Percentiles rank a stretch among this genome's conserved stretches.
Conservation (phyloP, 2,888 invertebrate genomes). For the Latheticus oryzae region DNA sequence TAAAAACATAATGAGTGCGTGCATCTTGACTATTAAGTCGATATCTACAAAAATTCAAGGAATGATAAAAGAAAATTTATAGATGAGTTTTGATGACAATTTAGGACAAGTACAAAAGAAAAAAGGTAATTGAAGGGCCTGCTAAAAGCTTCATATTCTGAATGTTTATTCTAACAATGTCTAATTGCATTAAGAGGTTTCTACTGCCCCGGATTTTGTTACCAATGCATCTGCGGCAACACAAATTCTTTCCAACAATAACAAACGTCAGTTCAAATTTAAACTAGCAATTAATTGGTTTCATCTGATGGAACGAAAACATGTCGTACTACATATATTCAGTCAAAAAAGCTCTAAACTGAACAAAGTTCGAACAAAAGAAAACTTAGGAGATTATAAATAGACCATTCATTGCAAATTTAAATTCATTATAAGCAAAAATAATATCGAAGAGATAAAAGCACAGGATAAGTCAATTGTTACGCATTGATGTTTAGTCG, state of each 20-base stretch:
- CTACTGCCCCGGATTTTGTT: constrained; percentile 7
- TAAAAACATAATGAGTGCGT: too few species aligned
- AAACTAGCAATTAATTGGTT: constrained; percentile 32
- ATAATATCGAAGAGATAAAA: constrained; percentile 48
- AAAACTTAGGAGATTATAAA: constrained; percentile 17
- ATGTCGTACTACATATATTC: neutral
- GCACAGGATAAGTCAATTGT: constrained; percentile 55
- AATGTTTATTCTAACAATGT: constrained; percentile 15
- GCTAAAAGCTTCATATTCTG: too few species aligned
- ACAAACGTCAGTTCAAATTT: constrained; percentile 34
- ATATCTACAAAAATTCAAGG: too few species aligned
- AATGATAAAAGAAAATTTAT: too few species aligned
- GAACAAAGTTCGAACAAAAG: constrained; percentile 5
- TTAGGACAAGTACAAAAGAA: too few species aligned
- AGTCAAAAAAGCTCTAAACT: constrained; percentile 1
- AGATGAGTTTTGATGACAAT: too few species aligned
- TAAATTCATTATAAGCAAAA: constrained; percentile 45
- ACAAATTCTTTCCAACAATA: constrained; percentile 35
- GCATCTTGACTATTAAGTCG: too few species aligned
- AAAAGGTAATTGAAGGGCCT: too few species aligned
- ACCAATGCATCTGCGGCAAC: constrained; percentile 26
- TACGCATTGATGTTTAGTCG: constrained; percentile 52
- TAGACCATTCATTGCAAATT: constrained; percentile 33
- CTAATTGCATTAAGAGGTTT: constrained; percentile 15
- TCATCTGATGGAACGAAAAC: constrained; percentile 15